Evolutionary conservation across 2,888 invertebrate genomes (phyloP), one percentile per base, ranked within the genome.

Genomic region (Corbicula japonica): DNA sequence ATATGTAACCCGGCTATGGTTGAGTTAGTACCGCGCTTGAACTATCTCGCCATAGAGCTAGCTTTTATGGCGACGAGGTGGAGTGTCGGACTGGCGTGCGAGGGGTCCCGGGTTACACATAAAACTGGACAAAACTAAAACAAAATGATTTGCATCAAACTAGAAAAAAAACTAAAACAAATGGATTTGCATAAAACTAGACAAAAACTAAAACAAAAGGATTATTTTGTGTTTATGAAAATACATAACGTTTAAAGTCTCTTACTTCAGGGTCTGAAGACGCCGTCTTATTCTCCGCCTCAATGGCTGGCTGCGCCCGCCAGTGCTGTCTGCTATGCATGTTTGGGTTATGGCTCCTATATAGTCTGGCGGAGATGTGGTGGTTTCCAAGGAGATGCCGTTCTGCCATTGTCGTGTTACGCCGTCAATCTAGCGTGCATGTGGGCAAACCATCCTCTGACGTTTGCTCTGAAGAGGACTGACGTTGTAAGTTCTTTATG

Each of bases 261-360:
- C 41, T 26, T 50, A n/a, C n/a, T 18, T 23, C 63, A 63, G 63
- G 2, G n/a, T 12, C 26, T 32, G n/a, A 50, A 32, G 21, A 30
- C 15, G 12, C 62, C 62, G 10, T 62, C 62, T 6, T 62, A 30
- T 18, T 10, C 44, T 18, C 62, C 28, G 15, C 32, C 62, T 21
- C n/a, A 32, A 2, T 46, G 62, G 46, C 5, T 48, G 1, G 21
- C 12, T 2, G 5, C 15, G n/a, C 1, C 48, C 28, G n/a, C 50
- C 1, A 35, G 1, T 6, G n/a, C 23, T 4, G 35, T 28, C 15
- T 30, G 18, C 8, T 34, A 32, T 2, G 35, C 34, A 3, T 63
- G 63, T 26, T 35, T 63, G 50, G 63, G 63, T 10, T 63, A 63
- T 48, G 35, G 63, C 21, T 34, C 50, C 6, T 63, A 48, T 8